Percentiles rank a stretch among this genome's conserved stretches.
These are phyloP conservation scores for Siderastrea siderea DNA, from an alignment of 92 coral and sea anemone species.

Conservation along the genomic window DNA sequence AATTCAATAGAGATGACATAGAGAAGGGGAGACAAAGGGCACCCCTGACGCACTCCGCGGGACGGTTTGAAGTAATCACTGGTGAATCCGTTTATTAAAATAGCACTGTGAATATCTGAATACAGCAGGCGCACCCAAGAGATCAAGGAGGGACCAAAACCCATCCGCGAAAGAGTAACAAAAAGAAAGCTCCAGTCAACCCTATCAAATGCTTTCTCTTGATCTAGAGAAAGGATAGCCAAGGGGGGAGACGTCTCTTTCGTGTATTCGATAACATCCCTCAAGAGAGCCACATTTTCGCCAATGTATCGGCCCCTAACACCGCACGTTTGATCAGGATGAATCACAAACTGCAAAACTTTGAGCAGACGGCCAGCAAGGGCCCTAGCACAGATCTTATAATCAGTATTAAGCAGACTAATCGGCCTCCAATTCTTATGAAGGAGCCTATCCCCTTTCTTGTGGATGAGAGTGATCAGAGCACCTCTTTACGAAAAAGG, in stretches of 20 bases:
- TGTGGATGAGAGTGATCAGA: conserved; percentile 21
- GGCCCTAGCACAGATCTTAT: conserved; percentile 37
- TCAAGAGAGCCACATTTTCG: conserved; percentile 41
- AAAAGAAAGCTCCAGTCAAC: conserved; percentile 63
- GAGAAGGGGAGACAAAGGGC: conserved; percentile 32
- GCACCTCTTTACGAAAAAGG: conserved; percentile 8
- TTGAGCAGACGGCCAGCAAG: conserved; percentile 31
- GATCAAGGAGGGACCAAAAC: conserved; percentile 61
- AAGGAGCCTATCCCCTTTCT: conserved; percentile 26
- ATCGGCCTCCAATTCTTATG: conserved; percentile 64
- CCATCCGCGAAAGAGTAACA: conserved; percentile 36
- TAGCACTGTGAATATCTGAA: background rate
- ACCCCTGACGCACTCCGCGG: conserved; percentile 45
- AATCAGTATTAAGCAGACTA: conserved; percentile 53
- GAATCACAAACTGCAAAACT: conserved; percentile 22
- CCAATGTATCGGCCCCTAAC: conserved; percentile 55
- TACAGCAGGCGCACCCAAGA: conserved; percentile 55
- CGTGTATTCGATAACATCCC: conserved; percentile 10
- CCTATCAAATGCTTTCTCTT: conserved; percentile 71
- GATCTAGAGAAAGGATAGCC: conserved; percentile 62
- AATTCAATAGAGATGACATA: conserved; percentile 37
- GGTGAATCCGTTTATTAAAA: conserved; percentile 17
- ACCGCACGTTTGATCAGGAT: conserved; percentile 63
- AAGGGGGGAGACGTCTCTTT: background rate
- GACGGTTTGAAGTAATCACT: background rate